phyloP scores from a whole-genome alignment of 2,888 invertebrate genomes.

The Orchesella flavescens region DNA sequence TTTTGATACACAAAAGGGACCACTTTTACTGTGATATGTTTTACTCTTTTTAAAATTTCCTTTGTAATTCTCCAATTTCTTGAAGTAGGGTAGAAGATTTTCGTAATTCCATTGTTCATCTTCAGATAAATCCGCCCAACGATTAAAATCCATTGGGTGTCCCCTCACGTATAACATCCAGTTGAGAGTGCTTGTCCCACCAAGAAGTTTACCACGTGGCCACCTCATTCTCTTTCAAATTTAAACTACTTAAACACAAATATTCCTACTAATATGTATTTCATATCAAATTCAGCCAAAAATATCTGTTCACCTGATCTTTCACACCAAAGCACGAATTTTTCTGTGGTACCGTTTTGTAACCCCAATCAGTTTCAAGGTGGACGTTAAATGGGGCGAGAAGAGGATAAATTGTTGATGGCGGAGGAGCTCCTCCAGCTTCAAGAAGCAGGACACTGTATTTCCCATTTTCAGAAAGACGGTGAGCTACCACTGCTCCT shows the following conservation, averaged over 20 bases:
- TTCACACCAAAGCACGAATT: constrained; percentile 13
- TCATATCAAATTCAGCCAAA: too few species aligned
- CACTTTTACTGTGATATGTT: constrained; percentile 47
- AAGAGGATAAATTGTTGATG: neutral
- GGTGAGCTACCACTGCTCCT: constrained; percentile 80
- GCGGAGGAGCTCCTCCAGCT: constrained; percentile 23
- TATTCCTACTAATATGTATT: too few species aligned
- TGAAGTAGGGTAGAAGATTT: constrained; percentile 25
- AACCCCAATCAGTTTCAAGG: constrained; percentile 33
- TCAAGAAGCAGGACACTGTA: constrained; percentile 16
- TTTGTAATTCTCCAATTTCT: constrained; percentile 33
- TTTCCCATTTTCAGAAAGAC: constrained; percentile 74
- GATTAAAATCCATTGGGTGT: constrained; percentile 21
- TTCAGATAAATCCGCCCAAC: constrained; percentile 9
- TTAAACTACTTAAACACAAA: too few species aligned
- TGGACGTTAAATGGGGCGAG: constrained; percentile 37
- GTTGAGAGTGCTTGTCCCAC: constrained; percentile 35
- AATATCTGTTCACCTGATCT: too few species aligned
- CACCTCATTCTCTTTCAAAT: constrained; percentile 42
- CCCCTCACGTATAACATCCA: constrained; percentile 45
- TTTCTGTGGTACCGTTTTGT: constrained; percentile 37
- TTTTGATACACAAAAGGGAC: constrained; percentile 30
- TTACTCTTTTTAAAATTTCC: constrained; percentile 9
- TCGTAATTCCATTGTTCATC: constrained; percentile 38
- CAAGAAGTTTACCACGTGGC: constrained; percentile 40